Base-by-base conservation (phyloP, 2,113 vertebrate genomes). In the Salvelinus sp. region DNA sequence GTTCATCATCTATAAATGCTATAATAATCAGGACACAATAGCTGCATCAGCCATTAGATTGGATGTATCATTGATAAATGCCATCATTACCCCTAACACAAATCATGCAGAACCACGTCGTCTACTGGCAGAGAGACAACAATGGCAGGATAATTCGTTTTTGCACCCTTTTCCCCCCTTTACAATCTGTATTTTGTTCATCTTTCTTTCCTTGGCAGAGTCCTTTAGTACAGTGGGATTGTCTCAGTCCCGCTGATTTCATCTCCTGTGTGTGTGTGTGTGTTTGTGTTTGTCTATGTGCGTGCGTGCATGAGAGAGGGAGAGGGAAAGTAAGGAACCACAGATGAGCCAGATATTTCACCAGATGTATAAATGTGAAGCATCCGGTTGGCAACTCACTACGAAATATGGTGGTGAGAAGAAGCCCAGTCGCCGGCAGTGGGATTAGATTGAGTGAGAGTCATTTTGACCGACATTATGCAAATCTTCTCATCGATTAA, bases 31-130 rank as follows among this genome's bases (percentile, higher is more conserved):
- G 70, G 50, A 44, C 38, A 44, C 38, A 44, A 75, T 72, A 62
- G 67, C 69, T 75, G 73, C 76, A 82, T 77, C 69, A 27, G 44
- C 78, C 75, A 82, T 84, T 82, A 80, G 68, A 73, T 18, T 75
- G 69, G 69, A 74, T 66, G 71, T 74, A 79, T 76, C 48, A 70
- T 74, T 66, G 72, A 75, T 38, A 67, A 57, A 44, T 44, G 38
- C 38, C 38, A 44, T 44, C 9, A 44, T 44, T 44, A 44, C 38
- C 38, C 38, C 69, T 75, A 71, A 2, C 20, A 44, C 67, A 72
- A 80, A 72, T 69, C 75, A 72, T 7, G 70, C 50, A 69, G 33
- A 79, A 76, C 50, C 64, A 66, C 58, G 2, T 44, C 9, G 2
- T 44, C 38, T 71, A 73, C 7, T n/a, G 27, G 27, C 25, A 7